Percentiles rank a stretch among this genome's conserved stretches.
These are phyloP conservation scores for Leuctra nigra DNA, from an alignment of 2,888 invertebrate species.

Conservation along the genomic window DNA sequence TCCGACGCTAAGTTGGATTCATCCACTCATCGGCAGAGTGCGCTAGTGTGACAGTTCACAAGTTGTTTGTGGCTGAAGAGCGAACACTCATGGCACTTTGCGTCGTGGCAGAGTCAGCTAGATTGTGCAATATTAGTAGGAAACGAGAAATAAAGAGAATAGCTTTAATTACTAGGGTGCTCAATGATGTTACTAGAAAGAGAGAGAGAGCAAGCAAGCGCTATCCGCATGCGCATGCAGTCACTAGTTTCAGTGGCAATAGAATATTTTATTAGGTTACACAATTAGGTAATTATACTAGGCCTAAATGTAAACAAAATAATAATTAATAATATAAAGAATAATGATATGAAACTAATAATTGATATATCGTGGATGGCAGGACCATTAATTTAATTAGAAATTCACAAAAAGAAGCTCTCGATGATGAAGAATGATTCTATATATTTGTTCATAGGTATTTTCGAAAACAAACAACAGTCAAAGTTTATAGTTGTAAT, in stretches of 20 bases:
- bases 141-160: constrained; percentile 27
- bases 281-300: constrained; percentile 29
- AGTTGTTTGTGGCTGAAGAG: not conserved
- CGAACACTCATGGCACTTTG: not conserved
- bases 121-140: constrained; percentile 31
- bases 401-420: no score
- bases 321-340: constrained; percentile 17
- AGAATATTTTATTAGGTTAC: constrained; percentile 30
- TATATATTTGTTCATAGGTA: constrained; percentile 31
- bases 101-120: constrained; percentile 15
- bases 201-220: constrained; percentile 27
- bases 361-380: constrained; percentile 25
- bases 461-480: constrained; percentile 28
- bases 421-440: no score
- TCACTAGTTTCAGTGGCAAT: constrained; percentile 11
- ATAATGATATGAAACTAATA: constrained; percentile 12
- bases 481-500: constrained; percentile 26
- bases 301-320: constrained; percentile 29
- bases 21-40: not conserved
- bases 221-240: constrained; percentile 23
- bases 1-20: constrained; percentile 1
- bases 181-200: constrained; percentile 29
- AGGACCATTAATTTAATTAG: constrained; percentile 28
- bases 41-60: not conserved
- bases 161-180: constrained; percentile 32